Conservation (phyloP, 2,797 vertebrate species). For the Chelonia mydas region DNA sequence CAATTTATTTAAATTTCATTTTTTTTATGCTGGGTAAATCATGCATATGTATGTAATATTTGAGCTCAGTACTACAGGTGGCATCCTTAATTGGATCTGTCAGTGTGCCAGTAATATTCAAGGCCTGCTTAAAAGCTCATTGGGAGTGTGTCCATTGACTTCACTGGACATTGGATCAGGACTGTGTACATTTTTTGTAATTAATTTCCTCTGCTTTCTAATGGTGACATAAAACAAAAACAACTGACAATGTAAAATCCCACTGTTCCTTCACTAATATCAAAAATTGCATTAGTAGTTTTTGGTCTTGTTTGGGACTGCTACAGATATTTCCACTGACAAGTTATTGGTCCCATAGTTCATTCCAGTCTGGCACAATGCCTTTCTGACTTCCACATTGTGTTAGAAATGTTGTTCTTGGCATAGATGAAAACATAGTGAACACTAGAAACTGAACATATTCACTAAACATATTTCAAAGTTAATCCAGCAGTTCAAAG, state of each 20-base stretch:
- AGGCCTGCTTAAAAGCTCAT: not conserved
- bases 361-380: conserved; percentile 8
- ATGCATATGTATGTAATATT: not conserved
- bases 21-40: not conserved
- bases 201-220: not conserved
- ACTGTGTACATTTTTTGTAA: not conserved
- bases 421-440: conserved; percentile 30
- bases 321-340: not conserved
- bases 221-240: not conserved
- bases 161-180: not conserved
- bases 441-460: conserved; percentile 57
- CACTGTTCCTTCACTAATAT: not conserved
- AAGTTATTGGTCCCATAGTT: not conserved
- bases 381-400: not conserved
- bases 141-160: not conserved
- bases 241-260: not conserved
- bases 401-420: conserved; percentile 28
- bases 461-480: conserved; percentile 16
- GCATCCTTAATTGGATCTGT: not conserved
- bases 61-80: not conserved
- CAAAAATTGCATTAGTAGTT: not conserved
- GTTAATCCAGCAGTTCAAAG: conserved; percentile 11
- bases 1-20: not conserved
- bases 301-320: not conserved
- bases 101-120: not conserved